These are phyloP conservation scores for Athetis lepigone DNA, from an alignment of 2,888 invertebrate species.

Conservation along the genomic window DNA sequence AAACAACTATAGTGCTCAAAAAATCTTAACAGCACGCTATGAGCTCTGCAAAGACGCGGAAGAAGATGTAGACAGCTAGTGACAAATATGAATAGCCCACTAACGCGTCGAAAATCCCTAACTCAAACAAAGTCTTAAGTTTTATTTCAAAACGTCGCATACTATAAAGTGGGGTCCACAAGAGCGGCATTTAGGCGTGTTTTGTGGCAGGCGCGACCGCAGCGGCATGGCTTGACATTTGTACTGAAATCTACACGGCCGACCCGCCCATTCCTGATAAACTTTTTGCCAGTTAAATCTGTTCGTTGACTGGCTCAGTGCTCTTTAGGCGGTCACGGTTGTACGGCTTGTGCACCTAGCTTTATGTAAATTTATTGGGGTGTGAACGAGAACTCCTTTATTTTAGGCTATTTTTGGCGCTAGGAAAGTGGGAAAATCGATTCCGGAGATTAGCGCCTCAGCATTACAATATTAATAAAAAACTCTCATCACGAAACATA, in stretches of 20 bases:
- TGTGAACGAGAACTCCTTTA: constrained; percentile 34
- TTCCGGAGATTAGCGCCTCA: no score
- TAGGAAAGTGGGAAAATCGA: no score
- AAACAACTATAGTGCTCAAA: no score
- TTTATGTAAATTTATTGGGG: constrained; percentile 53
- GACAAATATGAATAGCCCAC: no score
- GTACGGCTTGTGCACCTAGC: constrained; percentile 56
- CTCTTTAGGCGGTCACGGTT: constrained; percentile 65
- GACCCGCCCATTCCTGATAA: constrained; percentile 75
- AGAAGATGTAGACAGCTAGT: no score
- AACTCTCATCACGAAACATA: no score
- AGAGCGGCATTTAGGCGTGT: constrained; percentile 61
- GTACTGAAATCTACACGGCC: constrained; percentile 63
- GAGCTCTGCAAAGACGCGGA: no score
- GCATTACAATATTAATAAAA: no score
- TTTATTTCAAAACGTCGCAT: constrained; percentile 54
- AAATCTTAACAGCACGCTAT: no score
- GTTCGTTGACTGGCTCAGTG: constrained; percentile 62
- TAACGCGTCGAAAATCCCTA: no score
- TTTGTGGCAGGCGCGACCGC: constrained; percentile 69
- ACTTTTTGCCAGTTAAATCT: constrained; percentile 72
- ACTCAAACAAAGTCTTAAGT: constrained; percentile 41
- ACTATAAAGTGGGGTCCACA: constrained; percentile 62
- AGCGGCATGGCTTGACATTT: constrained; percentile 66
- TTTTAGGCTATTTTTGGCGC: constrained; percentile 6